These are phyloP conservation scores for Sarcophaga subvicina DNA, from an alignment of 2,888 invertebrate genomes.

Conservation along the genomic window DNA sequence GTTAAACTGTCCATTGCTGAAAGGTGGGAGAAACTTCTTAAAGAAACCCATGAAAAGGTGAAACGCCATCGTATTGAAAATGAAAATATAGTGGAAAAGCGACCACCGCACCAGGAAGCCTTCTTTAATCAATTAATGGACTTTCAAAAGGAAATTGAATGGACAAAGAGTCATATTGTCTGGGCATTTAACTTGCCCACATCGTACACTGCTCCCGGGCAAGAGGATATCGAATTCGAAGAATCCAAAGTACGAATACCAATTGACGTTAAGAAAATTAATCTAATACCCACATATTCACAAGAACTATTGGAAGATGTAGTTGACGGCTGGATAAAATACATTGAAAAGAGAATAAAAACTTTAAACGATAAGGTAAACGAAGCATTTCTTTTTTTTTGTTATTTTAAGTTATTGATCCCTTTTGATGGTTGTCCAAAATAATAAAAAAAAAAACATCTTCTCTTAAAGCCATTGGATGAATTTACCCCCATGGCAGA, in stretches of 20 bases:
- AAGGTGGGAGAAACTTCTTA: constrained; percentile 84
- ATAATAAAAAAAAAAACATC: neutral
- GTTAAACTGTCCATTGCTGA: constrained; percentile 83
- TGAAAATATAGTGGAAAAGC: constrained; percentile 74
- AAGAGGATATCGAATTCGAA: constrained; percentile 80
- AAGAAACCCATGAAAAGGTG: constrained; percentile 82
- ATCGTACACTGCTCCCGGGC: constrained; percentile 79
- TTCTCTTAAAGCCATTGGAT: constrained; percentile 82
- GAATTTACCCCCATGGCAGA: constrained; percentile 92
- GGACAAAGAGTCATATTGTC: constrained; percentile 80
- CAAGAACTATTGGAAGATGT: constrained; percentile 83
- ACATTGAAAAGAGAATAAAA: constrained; percentile 81
- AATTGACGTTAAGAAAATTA: constrained; percentile 77
- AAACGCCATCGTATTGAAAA: constrained; percentile 78
- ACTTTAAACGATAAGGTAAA: constrained; percentile 75
- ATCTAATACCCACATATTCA: constrained; percentile 77
- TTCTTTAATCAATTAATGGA: constrained; percentile 82
- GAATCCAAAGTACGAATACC: constrained; percentile 79
- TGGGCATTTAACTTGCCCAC: constrained; percentile 81
- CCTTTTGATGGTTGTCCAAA: neutral
- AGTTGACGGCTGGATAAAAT: constrained; percentile 83
- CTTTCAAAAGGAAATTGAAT: constrained; percentile 83
- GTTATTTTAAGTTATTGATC: neutral
- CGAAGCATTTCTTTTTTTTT: neutral
- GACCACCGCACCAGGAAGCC: constrained; percentile 76